A percentile compares a stretch with the other conserved stretches of the same genome.
Evolutionary conservation across 1,140 invertebrate species (phyloP).

Genomic region (Plutomurus gul): DNA sequence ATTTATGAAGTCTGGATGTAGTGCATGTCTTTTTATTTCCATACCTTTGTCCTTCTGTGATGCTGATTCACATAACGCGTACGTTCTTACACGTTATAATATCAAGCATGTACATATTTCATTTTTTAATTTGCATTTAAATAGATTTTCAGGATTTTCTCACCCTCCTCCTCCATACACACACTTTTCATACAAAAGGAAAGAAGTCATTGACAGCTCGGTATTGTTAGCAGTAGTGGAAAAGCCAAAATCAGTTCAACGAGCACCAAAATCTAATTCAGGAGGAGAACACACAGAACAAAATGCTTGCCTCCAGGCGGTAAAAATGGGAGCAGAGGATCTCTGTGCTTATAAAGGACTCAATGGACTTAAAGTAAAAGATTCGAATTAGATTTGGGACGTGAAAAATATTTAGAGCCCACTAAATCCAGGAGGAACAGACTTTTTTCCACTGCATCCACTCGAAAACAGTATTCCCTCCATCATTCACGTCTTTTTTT

Average conservation of each 20-base stretch:
- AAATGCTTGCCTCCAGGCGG: not conserved
- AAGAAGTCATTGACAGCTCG: no score
- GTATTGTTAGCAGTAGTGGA: no score
- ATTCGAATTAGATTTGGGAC: conserved; percentile 18
- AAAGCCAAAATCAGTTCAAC: no score
- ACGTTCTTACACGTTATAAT: not conserved
- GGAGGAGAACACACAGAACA: not conserved
- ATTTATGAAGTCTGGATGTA: not conserved
- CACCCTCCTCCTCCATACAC: not conserved
- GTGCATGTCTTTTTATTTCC: not conserved
- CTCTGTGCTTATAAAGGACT: not conserved
- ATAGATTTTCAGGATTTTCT: not conserved
- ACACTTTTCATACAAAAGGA: no score
- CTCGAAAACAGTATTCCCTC: not conserved
- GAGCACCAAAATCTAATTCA: not conserved
- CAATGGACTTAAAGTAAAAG: conserved; percentile 10
- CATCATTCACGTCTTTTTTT: no score
- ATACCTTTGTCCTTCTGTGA: not conserved
- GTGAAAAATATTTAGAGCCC: conserved; percentile 14
- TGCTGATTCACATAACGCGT: not conserved
- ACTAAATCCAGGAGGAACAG: conserved; percentile 10
- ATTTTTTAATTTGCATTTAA: not conserved
- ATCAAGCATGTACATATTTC: not conserved
- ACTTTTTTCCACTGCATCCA: not conserved
- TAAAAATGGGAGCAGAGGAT: not conserved